Percentiles rank a stretch among this genome's conserved stretches.
These are phyloP conservation scores for Darevskia mixta DNA, from an alignment of 2,797 vertebrate species.

Conservation along the genomic window DNA sequence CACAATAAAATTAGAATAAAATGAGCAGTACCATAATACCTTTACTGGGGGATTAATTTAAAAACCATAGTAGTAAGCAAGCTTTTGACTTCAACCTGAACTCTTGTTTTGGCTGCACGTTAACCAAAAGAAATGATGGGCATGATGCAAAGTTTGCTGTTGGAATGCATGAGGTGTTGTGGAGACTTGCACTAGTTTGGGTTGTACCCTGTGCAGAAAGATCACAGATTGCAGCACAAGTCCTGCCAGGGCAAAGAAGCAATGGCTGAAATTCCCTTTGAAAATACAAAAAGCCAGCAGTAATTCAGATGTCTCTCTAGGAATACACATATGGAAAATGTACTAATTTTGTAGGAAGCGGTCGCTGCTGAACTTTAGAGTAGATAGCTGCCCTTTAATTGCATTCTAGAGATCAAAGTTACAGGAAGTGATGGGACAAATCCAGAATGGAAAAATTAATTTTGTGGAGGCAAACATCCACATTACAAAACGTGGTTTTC, in stretches of 20 bases:
- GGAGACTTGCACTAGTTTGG: no score
- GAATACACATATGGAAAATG: no score
- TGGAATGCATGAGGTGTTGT: neutral
- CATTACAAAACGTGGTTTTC: neutral
- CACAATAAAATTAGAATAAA: no score
- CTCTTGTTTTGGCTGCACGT: neutral
- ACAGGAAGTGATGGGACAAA: neutral
- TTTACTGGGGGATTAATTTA: neutral
- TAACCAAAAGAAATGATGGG: neutral
- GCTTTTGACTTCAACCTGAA: neutral
- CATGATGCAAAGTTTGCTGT: neutral
- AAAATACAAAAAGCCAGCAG: neutral
- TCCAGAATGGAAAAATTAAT: neutral
- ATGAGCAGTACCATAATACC: neutral
- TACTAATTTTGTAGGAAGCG: neutral
- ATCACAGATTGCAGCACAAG: neutral
- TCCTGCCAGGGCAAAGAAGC: neutral
- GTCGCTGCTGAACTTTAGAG: neutral
- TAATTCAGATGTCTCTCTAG: neutral
- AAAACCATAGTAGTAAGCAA: neutral
- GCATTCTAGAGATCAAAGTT: neutral
- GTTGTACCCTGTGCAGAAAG: neutral
- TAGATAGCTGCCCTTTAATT: neutral
- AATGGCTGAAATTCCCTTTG: neutral
- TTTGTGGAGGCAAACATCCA: neutral